Evolutionary conservation across 2,888 invertebrate genomes (phyloP), one percentile per base, ranked within the genome.

Genomic region (Tholera decimalis): DNA sequence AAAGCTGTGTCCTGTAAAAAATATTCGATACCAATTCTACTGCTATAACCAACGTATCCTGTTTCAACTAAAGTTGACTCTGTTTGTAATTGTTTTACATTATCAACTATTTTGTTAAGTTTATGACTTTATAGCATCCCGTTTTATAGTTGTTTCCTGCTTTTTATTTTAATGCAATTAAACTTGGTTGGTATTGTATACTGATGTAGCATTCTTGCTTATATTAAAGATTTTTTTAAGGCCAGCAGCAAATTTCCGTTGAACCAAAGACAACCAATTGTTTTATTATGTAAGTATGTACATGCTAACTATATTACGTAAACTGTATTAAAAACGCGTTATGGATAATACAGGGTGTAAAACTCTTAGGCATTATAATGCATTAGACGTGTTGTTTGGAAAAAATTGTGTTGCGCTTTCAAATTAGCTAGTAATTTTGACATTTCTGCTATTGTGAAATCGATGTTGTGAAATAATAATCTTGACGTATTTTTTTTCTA

Each of bases 301-400:
- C 41, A 78, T 82, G 77, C 77, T 82, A 67, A 73, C 55, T 75
- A 69, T 82, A 73, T 75, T 81, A 78, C 70, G 63, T 87, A 83
- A 81, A 83, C 84, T 91, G 90, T 91, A 90, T 89, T 86, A 79
- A 85, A 87, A 91, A 88, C 87, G 87, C 90, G 88, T 92, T 91
- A 93, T 94, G 94, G 93, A 93, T 92, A 86, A 92, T 86, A 94
- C 95, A 95, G 95, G 95, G 95, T 95, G 92, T 89, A 89, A 83
- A 87, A 88, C 88, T 90, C 88, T 87, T 94, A 94, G 93, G 91
- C 92, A 93, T 93, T 89, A 84, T 87, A 86, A 88, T 89, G 92
- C 91, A 85, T 77, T 78, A 83, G 82, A 79, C 51, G 73, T 82
- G 77, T 78, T 77, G 69, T 68, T 80, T 80, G 70, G 58, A 58